Conservation (phyloP, 2,113 vertebrate genomes). For the Azemiops feae region DNA sequence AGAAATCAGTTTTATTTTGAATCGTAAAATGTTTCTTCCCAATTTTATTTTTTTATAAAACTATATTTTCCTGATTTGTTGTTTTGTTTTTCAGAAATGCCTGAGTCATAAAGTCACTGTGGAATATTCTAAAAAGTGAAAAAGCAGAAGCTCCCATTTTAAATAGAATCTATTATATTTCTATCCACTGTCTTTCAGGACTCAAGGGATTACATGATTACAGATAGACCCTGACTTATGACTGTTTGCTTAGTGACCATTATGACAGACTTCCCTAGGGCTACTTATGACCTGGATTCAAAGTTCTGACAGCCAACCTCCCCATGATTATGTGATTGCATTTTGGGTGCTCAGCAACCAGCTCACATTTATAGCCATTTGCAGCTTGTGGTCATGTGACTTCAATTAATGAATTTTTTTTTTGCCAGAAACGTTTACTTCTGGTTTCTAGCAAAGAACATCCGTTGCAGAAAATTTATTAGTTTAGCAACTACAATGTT, state of each 20-base stretch:
- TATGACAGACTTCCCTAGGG: background rate
- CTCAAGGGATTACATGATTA: background rate
- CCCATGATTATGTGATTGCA: background rate
- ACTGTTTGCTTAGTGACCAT: background rate
- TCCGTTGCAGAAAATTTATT: background rate
- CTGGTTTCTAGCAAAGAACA: background rate
- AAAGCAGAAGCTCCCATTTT: background rate
- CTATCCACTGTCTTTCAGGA: background rate
- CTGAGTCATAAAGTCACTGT: background rate
- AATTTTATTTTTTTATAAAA: background rate
- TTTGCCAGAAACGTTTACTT: background rate
- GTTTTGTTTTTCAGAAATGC: background rate
- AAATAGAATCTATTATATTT: background rate
- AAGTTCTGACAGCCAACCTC: background rate
- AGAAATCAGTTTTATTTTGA: background rate
- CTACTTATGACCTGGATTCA: background rate
- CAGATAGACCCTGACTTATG: background rate
- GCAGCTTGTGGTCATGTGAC: background rate
- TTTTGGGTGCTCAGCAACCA: background rate
- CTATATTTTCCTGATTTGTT: background rate
- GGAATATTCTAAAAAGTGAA: background rate
- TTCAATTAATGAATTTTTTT: background rate
- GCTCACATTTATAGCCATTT: background rate
- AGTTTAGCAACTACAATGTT: too few species aligned
- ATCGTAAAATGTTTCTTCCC: background rate